Evolutionary conservation across 2,888 invertebrate species (phyloP), one percentile per base, ranked within the genome.

Genomic region (Petrophora chlorosata): DNA sequence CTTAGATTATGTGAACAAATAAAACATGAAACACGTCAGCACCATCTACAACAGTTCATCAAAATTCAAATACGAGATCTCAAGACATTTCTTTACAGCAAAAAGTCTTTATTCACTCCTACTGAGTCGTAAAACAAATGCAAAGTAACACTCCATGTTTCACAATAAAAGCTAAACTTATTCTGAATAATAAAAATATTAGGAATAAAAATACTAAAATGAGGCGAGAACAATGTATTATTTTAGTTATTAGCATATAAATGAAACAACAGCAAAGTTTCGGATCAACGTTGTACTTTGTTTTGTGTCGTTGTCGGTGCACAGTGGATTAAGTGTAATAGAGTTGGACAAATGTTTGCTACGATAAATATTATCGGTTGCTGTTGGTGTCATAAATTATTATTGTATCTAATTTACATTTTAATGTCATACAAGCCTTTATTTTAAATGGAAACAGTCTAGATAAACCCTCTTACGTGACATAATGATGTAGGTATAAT

Each of bases 181-280:
- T 41, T 48, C 41, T 13, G 17, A 41, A n/a, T n/a, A n/a, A n/a
- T n/a, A n/a, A n/a, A n/a, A 28, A 46, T 39, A 41, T 32, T 25
- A 25, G 26, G 30, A 38, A 45, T 48, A 36, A 35, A n/a, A 48
- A 30, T 5, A 19, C 14, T 25, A 33, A 29, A 28, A 30, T 25
- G 28, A 23, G 5, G 29, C 9, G 9, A 26, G 28, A 46, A 40
- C 29, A 41, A 34, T 23, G 9, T 32, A 30, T 35, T 29, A 19
- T 34, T 32, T 26, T 16, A 28, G 12, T 22, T 22, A 46, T 46
- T 46, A 23, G 9, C 46, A 46, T 46, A 28, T 39, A 46, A 46
- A 46, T 39, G 46, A 46, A 23, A 34, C 16, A 25, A 26, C 13
- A 4, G 16, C 8, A 3, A 26, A 46, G 12, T 34, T 23, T 46